These are phyloP conservation scores for Camelus bactrianus DNA, from an alignment of 2,113 vertebrate species.

Conservation along the genomic window DNA sequence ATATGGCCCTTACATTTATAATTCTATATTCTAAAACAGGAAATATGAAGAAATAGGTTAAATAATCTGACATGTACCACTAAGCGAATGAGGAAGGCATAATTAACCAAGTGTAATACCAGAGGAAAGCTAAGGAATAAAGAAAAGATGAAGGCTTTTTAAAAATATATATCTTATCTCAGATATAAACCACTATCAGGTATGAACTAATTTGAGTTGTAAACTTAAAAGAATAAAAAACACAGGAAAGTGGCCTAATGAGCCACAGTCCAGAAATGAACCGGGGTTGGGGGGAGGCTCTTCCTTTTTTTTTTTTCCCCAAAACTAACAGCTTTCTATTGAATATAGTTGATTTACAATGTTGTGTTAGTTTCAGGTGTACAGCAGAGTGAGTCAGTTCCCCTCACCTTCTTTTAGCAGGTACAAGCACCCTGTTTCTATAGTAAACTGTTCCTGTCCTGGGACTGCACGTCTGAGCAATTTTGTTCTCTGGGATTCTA, in stretches of 20 bases:
- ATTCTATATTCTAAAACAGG: conserved; percentile 27
- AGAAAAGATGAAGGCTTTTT: neutral
- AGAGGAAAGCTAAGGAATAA: neutral
- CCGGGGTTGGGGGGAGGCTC: neutral
- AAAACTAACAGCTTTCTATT: no score
- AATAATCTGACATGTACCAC: neutral
- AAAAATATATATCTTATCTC: neutral
- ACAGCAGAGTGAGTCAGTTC: no score
- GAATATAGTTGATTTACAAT: no score
- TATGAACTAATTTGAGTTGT: neutral
- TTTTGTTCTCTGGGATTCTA: conserved; percentile 1
- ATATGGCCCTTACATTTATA: neutral
- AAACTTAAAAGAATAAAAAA: neutral
- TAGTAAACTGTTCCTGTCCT: neutral
- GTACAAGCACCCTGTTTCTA: neutral
- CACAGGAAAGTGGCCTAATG: neutral
- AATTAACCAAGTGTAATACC: neutral
- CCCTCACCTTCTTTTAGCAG: neutral
- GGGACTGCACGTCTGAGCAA: neutral
- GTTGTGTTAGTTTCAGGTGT: no score
- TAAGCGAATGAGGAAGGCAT: conserved; percentile 3
- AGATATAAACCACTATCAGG: conserved; percentile 1
- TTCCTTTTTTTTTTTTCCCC: neutral
- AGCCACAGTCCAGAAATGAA: conserved; percentile 8
- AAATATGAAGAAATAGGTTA: conserved; percentile 13